Base-by-base conservation (phyloP, 2,888 invertebrate genomes). In the Miltochrista miniata region DNA sequence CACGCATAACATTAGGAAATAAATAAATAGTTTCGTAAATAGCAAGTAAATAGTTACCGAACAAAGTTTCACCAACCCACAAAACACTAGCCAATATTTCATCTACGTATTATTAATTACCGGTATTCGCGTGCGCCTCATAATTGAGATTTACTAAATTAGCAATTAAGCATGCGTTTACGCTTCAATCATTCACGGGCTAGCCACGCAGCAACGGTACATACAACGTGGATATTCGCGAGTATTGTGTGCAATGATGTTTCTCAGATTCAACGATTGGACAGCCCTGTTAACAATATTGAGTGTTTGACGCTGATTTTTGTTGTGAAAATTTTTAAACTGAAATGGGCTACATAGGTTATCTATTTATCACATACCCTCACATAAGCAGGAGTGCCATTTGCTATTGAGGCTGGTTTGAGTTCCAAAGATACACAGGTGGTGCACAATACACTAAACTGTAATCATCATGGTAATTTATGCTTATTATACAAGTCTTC, bases 161-260 rank as follows among this genome's bases (percentile, higher is more conserved):
- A 58, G 13, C 51, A 46, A 61, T 50, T 54, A 45, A 38, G 31
- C 48, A 43, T 33, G 51, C 30, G 41, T 51, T 30, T 41, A 55
- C 52, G 52, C 63, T 61, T 54, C 48, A 45, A 45, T 39, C 49
- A 40, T 40, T 44, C 48, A 55, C 41, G 62, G 51, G 37, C 41
- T 51, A 37, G 13, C 43, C 43, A 44, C 37, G 38, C 34, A 24
- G 10, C 29, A 42, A 38, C 48, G 31, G 43, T 7, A 43, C 11
- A 35, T 24, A 14, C 11, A 18, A 7, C 0, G 15, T 42, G n/a
- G 31, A 31, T 11, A 13, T 42, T 33, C n/a, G 15, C 15, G n/a
- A 33, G n/a, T 33, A 15, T n/a, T 31, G 11, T 31, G 15, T n/a
- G 15, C 31, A 11, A 11, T 11, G 12, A 40, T 11, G 2, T 33